Conservation (phyloP, 2,113 vertebrate species). For the Hepsetus odoe region DNA sequence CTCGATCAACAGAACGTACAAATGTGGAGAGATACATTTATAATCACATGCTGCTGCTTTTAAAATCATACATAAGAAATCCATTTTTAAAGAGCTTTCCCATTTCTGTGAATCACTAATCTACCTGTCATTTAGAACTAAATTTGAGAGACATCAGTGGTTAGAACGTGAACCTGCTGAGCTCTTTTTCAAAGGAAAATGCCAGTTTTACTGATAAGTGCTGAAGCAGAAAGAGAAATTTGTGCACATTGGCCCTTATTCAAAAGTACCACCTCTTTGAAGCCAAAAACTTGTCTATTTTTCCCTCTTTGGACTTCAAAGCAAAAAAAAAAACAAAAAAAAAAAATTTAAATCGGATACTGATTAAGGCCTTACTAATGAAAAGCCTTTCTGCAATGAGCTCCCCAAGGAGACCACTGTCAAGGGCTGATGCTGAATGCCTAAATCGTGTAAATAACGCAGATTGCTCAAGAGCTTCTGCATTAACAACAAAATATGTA, state of each 20-base stretch:
- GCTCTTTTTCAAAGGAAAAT: not conserved
- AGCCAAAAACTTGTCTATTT: constrained; percentile 15
- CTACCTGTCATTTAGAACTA: not conserved
- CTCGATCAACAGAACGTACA: too few relatives aligned
- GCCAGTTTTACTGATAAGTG: not conserved
- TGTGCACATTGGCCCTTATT: constrained; percentile 26
- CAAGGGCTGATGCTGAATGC: constrained; percentile 23
- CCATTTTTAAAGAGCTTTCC: not conserved
- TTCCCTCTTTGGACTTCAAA: constrained; percentile 38
- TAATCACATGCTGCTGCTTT: too few relatives aligned
- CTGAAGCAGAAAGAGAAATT: not conserved
- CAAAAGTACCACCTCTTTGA: constrained; percentile 31
- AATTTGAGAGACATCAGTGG: not conserved
- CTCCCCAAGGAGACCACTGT: constrained; percentile 33
- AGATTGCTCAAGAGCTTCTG: not conserved
- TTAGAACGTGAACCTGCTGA: constrained; percentile 19
- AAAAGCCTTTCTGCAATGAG: constrained; percentile 33
- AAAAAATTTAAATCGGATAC: too few relatives aligned
- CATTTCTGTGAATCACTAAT: not conserved
- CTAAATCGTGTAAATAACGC: constrained; percentile 4
- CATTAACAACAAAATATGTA: too few relatives aligned
- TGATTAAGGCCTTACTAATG: constrained; percentile 22
- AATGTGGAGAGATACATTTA: too few relatives aligned
- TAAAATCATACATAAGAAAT: too few relatives aligned
- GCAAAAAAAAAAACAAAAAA: not conserved